Evolutionary conservation across 2,113 vertebrate genomes (phyloP).

Genomic region (Tonatia bakeri): DNA sequence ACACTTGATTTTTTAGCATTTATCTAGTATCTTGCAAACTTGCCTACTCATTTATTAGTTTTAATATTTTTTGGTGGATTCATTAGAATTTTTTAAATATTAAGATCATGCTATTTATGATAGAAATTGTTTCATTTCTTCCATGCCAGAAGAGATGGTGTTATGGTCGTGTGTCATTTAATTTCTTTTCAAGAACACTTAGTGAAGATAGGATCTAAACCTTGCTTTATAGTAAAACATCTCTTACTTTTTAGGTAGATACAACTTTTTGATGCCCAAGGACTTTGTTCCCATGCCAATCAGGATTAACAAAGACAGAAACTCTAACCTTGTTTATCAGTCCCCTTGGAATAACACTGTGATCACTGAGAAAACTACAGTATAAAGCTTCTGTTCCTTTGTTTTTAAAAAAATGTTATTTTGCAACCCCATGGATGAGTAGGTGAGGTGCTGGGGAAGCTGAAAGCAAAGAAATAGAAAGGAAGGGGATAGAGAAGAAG

Average conservation of each 20-base stretch:
- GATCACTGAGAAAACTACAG: not conserved
- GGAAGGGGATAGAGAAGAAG: not conserved
- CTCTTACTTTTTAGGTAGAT: constrained; percentile 34
- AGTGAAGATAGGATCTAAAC: constrained; percentile 21
- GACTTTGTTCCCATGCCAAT: constrained; percentile 32
- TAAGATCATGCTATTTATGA: not conserved
- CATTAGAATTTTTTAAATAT: not conserved
- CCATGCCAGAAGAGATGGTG: not conserved
- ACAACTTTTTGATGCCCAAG: constrained; percentile 4
- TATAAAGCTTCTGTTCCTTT: not conserved
- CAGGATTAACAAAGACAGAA: constrained; percentile 28
- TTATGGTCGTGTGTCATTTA: not conserved
- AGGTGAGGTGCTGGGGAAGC: not conserved
- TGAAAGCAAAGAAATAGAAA: not conserved
- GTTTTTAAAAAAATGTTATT: constrained; percentile 1
- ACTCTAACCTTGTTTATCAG: constrained; percentile 1
- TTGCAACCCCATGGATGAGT: not conserved
- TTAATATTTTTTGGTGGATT: not conserved
- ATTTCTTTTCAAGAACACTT: constrained; percentile 38
- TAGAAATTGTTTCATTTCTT: not conserved
- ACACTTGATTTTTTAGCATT: not conserved
- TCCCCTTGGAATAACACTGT: not conserved
- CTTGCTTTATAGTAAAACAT: not conserved
- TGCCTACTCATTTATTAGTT: not conserved
- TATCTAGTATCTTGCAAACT: not conserved